Percentiles rank a stretch among this genome's conserved stretches.
phyloP scores from a whole-genome alignment of 2,797 vertebrate species.

The Lemur catta region DNA sequence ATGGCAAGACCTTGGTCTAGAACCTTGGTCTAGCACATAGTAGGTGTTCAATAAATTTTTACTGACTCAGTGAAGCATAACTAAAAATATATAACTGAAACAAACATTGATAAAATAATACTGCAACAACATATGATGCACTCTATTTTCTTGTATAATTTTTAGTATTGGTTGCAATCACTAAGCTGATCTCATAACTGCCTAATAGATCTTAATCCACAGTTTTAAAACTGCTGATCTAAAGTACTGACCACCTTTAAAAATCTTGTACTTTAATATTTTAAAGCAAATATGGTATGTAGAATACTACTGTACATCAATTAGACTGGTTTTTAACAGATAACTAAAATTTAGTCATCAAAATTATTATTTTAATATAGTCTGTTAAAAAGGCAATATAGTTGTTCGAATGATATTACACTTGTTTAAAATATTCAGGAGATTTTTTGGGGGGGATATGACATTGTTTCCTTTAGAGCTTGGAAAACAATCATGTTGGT shows the following conservation, averaged over 20 bases:
- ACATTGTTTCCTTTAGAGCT: background rate
- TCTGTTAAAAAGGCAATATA: background rate
- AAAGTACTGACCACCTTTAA: background rate
- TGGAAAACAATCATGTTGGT: background rate
- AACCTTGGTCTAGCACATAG: background rate
- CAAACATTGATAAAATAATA: background rate
- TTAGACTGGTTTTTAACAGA: background rate
- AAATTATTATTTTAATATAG: background rate
- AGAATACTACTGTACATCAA: background rate
- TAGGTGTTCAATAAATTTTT: background rate
- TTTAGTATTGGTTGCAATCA: background rate
- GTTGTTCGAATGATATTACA: background rate
- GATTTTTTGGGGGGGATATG: background rate
- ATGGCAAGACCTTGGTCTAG: background rate
- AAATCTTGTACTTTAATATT: background rate
- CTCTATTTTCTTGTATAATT: background rate
- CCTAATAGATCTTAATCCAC: background rate
- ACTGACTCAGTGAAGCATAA: background rate
- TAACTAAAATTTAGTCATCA: background rate
- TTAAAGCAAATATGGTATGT: background rate
- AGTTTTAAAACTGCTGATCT: background rate
- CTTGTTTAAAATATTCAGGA: background rate
- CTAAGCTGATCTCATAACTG: background rate
- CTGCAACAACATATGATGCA: background rate
- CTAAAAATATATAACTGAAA: background rate